Percentiles rank a stretch among this genome's conserved stretches.
phyloP scores from a whole-genome alignment of 2,888 invertebrate species.

The Drosophila austrosaltans region DNA sequence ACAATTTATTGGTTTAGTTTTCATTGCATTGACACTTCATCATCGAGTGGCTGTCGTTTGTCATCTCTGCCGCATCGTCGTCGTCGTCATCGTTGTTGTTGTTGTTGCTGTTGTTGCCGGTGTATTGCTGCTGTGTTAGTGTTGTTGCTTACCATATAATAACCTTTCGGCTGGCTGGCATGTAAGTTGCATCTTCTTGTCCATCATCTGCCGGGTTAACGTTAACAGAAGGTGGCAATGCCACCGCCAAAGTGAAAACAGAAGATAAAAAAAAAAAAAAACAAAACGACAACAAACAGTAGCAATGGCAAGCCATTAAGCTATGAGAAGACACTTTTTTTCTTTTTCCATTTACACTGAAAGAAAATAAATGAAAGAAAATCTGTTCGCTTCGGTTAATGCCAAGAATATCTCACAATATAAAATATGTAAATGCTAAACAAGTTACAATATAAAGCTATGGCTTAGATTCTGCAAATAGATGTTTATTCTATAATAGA shows the following conservation, averaged over 20 bases:
- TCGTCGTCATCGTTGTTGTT: conserved; percentile 11
- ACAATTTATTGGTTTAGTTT: conserved; percentile 80
- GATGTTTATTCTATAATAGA: too few relatives aligned
- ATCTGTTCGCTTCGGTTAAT: too few relatives aligned
- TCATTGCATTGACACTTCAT: conserved; percentile 80
- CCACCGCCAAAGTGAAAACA: conserved; percentile 66
- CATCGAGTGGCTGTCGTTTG: conserved; percentile 78
- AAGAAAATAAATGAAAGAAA: not conserved
- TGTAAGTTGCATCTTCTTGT: conserved; percentile 31
- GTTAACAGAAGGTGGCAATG: conserved; percentile 37
- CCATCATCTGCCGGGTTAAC: conserved; percentile 35
- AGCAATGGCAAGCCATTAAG: conserved; percentile 70
- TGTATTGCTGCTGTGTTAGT: conserved; percentile 3
- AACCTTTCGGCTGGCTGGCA: conserved; percentile 14
- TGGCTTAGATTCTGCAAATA: too few relatives aligned
- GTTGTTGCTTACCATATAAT: conserved; percentile 14
- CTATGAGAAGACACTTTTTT: conserved; percentile 73
- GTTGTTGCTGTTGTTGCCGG: conserved; percentile 23
- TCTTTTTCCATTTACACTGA: not conserved
- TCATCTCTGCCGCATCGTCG: conserved; percentile 56
- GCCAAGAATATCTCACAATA: too few relatives aligned
- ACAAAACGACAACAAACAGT: conserved; percentile 59
- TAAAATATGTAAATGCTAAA: too few relatives aligned
- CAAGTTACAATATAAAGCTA: too few relatives aligned
- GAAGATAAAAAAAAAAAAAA: conserved; percentile 22